These are phyloP conservation scores for Epinephelus lanceolatus DNA, from an alignment of 2,113 vertebrate species.

Conservation along the genomic window DNA sequence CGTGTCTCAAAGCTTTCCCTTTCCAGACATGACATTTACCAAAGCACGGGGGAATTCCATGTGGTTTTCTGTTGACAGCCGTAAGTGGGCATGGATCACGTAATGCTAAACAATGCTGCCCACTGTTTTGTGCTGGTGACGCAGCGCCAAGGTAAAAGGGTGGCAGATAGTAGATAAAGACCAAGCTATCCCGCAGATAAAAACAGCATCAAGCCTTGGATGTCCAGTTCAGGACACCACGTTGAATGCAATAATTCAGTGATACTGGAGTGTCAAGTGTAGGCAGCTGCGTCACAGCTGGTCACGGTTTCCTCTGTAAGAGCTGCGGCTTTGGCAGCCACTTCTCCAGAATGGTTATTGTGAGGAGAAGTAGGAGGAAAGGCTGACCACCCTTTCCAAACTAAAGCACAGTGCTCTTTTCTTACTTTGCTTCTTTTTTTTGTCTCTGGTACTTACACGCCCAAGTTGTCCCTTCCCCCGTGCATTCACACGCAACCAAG, in stretches of 20 bases:
- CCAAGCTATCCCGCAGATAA: slow-evolving; percentile 7
- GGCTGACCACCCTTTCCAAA: slow-evolving; percentile 48
- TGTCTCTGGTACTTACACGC: background rate
- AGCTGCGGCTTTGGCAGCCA: slow-evolving; percentile 70
- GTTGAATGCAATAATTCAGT: slow-evolving; percentile 20
- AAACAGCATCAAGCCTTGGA: background rate
- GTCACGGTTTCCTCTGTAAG: slow-evolving; percentile 69
- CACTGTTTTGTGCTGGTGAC: slow-evolving; percentile 52
- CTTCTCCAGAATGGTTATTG: slow-evolving; percentile 48
- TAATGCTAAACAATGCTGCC: slow-evolving; percentile 57
- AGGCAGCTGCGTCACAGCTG: slow-evolving; percentile 73
- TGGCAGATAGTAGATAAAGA: slow-evolving; percentile 39
- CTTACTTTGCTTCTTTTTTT: slow-evolving; percentile 32
- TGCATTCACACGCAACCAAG: slow-evolving; percentile 47
- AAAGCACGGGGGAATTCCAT: slow-evolving; percentile 73
- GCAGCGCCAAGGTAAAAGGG: slow-evolving; percentile 31
- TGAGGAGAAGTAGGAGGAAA: slow-evolving; percentile 50
- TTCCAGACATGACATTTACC: slow-evolving; percentile 62
- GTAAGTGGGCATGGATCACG: slow-evolving; percentile 60
- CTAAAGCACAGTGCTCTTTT: slow-evolving; percentile 51
- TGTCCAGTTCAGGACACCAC: slow-evolving; percentile 18
- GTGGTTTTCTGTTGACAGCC: slow-evolving; percentile 70
- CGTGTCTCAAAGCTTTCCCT: slow-evolving; percentile 38
- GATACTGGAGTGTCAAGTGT: slow-evolving; percentile 62
- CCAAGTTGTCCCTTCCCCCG: background rate